Conservation (phyloP, 2,888 invertebrate genomes). For the Apamea sordens region DNA sequence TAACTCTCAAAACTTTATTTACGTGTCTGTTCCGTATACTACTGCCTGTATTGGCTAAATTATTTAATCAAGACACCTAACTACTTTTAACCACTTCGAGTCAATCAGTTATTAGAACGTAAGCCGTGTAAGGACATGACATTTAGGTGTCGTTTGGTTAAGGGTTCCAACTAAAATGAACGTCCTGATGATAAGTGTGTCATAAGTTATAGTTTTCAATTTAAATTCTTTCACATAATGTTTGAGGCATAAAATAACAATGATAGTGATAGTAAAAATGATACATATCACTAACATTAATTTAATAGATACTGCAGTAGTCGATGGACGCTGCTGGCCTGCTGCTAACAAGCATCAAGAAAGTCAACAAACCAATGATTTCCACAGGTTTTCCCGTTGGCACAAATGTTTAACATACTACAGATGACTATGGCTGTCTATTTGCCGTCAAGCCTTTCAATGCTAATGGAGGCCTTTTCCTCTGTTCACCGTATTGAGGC, state of each 20-base stretch:
- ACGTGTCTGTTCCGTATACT: background rate
- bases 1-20: conserved; percentile 21
- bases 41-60: background rate
- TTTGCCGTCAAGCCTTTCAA: conserved; percentile 88
- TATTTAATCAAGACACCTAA: conserved; percentile 16
- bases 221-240: background rate
- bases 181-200: background rate
- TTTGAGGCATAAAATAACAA: conserved; percentile 1
- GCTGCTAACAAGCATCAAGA: background rate
- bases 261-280: background rate
- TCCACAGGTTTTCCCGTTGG: conserved; percentile 92
- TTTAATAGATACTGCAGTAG: background rate
- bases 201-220: conserved; percentile 1
- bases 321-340: background rate
- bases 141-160: conserved; percentile 27
- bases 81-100: conserved; percentile 18
- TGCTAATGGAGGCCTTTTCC: conserved; percentile 90
- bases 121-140: conserved; percentile 7
- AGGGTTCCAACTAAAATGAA: conserved; percentile 11
- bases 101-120: conserved; percentile 24
- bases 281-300: background rate
- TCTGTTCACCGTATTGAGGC: conserved; percentile 90
- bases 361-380: conserved; percentile 62
- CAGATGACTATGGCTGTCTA: conserved; percentile 91
- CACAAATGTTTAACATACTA: conserved; percentile 94